Evolutionary conservation across 1,140 invertebrate genomes (phyloP), one percentile per base, ranked within the genome.

Genomic region (Venustaconcha ellipsiformis): DNA sequence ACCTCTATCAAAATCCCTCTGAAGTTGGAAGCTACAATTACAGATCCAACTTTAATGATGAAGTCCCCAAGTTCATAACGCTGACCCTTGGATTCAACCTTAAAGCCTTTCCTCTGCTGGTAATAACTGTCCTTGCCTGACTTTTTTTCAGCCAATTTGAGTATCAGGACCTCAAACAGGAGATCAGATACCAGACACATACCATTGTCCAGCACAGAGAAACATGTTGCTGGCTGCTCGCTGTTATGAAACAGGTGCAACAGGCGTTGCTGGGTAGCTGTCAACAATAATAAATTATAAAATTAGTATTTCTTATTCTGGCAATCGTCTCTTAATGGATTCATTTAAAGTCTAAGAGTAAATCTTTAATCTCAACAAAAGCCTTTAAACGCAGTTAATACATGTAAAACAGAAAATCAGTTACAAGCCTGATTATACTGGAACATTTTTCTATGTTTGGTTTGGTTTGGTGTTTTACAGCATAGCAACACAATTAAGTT

Each of bases 1-100:
- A 96, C 96, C 92, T 98, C 97, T 66, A 99, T 93, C 1, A 99
- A 91, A 72, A 99, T 94, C 17, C 97, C 97, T 91, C 98, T 98
- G 87, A 98, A 97, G 86, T 95, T 96, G 72, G 96, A 86, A 17
- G 80, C 82, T 91, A 98, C 95, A 14, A 95, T 95, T 4, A 99
- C 96, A 66, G 94, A 95, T 37, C 97, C 97, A 4, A 99, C 91
- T 90, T 99, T 99, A 8, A 99, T 94, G 80, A 96, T 93, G 90
- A 99, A 99, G 88, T 99, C 97, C 1, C 94, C 95, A 48, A 97
- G 92, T 89, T 98, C 95, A 90, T 96, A 99, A 67, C 96, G 92
- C 1, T 95, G 95, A 1, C 97, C 97, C 89, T 97, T 97, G 1
- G 95, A 95, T 89, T 99, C 97, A 72, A 96, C 94, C 86, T 92